phyloP scores from a whole-genome alignment of 2,888 invertebrate species.

The Heliconius aoede region DNA sequence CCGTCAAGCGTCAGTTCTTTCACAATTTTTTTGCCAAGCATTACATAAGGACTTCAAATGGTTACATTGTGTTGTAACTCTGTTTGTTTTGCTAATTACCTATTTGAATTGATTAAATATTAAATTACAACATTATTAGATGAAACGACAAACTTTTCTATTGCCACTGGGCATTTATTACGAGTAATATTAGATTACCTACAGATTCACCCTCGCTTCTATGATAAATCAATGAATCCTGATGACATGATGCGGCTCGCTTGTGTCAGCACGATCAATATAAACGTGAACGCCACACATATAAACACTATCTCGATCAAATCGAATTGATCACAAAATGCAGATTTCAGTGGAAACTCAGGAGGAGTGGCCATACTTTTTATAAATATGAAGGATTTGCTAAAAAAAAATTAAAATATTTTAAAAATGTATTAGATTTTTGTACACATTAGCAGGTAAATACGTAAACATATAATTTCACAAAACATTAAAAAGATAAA shows the following conservation, averaged over 20 bases:
- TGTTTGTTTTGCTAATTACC: constrained; percentile 27
- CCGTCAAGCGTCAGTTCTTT: constrained; percentile 26
- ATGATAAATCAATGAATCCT: constrained; percentile 51
- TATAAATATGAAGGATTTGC: background rate
- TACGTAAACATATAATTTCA: background rate
- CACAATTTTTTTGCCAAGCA: constrained; percentile 25
- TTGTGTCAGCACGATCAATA: constrained; percentile 63
- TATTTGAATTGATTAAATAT: constrained; percentile 2
- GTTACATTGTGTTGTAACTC: constrained; percentile 21
- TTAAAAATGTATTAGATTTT: background rate
- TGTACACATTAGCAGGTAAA: background rate
- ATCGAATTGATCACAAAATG: constrained; percentile 57
- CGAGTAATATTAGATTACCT: too few species aligned
- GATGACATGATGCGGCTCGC: constrained; percentile 58
- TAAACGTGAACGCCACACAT: constrained; percentile 65
- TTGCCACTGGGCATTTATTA: too few species aligned
- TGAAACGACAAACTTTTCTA: too few species aligned
- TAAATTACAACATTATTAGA: background rate
- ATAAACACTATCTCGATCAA: constrained; percentile 65
- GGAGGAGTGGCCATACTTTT: constrained; percentile 28
- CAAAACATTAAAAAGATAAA: background rate
- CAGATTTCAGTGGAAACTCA: constrained; percentile 39
- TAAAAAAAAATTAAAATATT: background rate
- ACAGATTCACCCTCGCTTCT: background rate
- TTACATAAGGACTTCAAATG: constrained; percentile 31